Percentiles rank a stretch among this genome's conserved stretches.
Conservation (phyloP, 2,888 invertebrate species). For the Pammene aurita region DNA sequence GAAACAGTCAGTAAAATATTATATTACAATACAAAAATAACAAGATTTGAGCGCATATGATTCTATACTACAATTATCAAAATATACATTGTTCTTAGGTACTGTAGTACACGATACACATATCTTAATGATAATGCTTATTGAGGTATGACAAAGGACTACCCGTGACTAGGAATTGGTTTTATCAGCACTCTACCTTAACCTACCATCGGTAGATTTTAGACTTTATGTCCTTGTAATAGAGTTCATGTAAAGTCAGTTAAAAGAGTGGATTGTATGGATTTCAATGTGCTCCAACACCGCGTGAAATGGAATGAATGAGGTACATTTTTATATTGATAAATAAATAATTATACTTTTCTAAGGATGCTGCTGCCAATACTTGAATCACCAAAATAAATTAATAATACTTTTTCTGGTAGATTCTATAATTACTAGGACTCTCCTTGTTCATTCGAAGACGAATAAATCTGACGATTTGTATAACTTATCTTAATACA, state of each 20-base stretch:
- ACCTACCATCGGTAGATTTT: too few relatives aligned
- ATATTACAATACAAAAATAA: conserved; percentile 15
- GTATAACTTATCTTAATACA: background rate
- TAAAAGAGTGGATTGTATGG: background rate
- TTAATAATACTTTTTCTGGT: background rate
- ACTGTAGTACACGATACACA: background rate
- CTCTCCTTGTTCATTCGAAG: background rate
- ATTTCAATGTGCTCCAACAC: background rate
- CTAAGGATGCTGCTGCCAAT: background rate
- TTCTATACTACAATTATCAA: conserved; percentile 29
- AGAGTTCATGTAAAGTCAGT: background rate
- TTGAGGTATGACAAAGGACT: conserved; percentile 32
- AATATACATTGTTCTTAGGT: conserved; percentile 8
- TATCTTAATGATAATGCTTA: conserved; percentile 11
- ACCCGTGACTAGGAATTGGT: conserved; percentile 36
- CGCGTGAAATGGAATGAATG: background rate
- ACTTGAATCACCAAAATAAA: background rate
- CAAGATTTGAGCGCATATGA: conserved; percentile 29
- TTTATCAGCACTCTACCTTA: conserved; percentile 3
- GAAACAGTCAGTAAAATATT: conserved; percentile 17
- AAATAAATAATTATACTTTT: background rate
- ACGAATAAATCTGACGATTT: background rate
- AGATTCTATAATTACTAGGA: background rate
- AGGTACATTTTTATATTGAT: background rate
- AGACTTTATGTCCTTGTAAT: too few relatives aligned